These are phyloP conservation scores for Rhynchotus rufescens DNA, from an alignment of 2,797 vertebrate species.

Conservation along the genomic window DNA sequence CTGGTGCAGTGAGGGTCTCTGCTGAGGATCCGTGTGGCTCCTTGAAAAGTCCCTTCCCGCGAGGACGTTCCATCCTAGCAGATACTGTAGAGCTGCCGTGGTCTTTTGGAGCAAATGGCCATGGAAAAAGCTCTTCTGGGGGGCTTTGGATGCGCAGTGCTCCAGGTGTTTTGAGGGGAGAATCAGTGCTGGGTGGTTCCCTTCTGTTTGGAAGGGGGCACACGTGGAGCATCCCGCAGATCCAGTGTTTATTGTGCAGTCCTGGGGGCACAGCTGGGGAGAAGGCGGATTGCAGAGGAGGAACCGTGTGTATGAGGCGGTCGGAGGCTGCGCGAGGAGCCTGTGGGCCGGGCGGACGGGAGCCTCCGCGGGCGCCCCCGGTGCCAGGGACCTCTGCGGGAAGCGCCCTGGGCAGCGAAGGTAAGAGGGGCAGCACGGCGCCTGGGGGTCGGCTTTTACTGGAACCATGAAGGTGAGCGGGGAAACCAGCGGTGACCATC, in stretches of 20 bases:
- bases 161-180: no score
- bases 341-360: no score
- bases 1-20: not conserved
- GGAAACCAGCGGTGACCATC: not conserved
- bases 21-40: not conserved
- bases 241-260: no score
- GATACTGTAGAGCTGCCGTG: not conserved
- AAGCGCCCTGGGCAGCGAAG: rapidly evolving
- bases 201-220: no score
- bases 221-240: no score
- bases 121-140: not conserved
- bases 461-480: not conserved
- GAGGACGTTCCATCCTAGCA: not conserved
- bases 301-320: no score
- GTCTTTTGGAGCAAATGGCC: not conserved
- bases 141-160: not conserved
- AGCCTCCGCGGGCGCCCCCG: no score
- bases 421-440: no score
- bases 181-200: no score
- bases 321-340: no score
- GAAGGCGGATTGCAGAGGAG: not conserved
- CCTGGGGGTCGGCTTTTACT: not conserved
- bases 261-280: not conserved
- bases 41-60: not conserved
- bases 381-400: not conserved